phyloP scores from a whole-genome alignment of 2,888 invertebrate genomes.

The Nomada ruficornis region DNA sequence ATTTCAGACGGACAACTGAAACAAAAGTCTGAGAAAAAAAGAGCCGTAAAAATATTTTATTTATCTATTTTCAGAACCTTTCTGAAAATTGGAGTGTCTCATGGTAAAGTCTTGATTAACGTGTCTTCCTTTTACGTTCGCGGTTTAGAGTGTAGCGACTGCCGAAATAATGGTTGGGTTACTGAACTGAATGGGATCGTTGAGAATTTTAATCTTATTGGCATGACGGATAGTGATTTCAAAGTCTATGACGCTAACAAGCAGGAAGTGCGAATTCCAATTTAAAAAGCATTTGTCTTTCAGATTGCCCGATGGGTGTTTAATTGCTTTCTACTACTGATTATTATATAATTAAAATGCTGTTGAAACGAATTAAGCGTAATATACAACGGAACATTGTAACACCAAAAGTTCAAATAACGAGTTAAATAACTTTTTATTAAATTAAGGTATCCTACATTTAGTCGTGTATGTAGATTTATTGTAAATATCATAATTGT shows the following conservation, averaged over 20 bases:
- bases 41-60: conserved; percentile 20
- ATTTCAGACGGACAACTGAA: conserved; percentile 18
- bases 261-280: conserved; percentile 45
- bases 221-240: conserved; percentile 39
- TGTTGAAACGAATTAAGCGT: conserved; percentile 38
- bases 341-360: conserved; percentile 36
- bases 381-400: conserved; percentile 50
- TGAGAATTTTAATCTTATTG: conserved; percentile 54
- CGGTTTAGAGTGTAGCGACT: conserved; percentile 42
- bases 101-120: conserved; percentile 31
- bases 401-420: conserved; percentile 68
- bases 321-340: conserved; percentile 47
- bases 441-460: conserved; percentile 50
- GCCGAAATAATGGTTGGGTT: conserved; percentile 37
- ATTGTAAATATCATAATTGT: conserved; percentile 73
- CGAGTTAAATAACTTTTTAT: conserved; percentile 60
- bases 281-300: conserved; percentile 52
- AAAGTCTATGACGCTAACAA: conserved; percentile 35
- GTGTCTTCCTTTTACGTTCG: conserved; percentile 54
- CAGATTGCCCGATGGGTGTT: conserved; percentile 42
- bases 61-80: conserved; percentile 17
- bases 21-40: conserved; percentile 1
- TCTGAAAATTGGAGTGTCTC: conserved; percentile 14
- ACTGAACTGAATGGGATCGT: conserved; percentile 6
- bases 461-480: conserved; percentile 63